Evolutionary conservation across 2,888 invertebrate genomes (phyloP).

Genomic region (Agrochola lota): DNA sequence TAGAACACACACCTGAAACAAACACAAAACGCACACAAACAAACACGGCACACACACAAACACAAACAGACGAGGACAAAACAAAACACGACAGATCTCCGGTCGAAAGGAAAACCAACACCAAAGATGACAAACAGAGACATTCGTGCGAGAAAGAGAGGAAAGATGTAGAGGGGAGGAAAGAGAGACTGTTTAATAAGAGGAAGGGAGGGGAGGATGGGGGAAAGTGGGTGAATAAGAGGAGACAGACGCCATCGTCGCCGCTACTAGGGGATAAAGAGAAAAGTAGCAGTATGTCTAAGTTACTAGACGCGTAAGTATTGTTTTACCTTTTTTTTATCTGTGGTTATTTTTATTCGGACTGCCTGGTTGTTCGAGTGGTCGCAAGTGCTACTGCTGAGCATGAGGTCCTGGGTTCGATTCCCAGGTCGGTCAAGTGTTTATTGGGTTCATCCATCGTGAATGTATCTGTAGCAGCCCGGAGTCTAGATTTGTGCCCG

Average conservation of each 20-base stretch:
- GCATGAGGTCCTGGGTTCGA: too few species aligned
- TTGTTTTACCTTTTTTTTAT: not conserved
- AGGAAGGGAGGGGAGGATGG: conserved; percentile 85
- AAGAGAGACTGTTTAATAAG: conserved; percentile 87
- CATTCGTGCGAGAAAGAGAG: conserved; percentile 79
- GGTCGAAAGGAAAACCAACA: conserved; percentile 90
- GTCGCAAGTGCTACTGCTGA: too few species aligned
- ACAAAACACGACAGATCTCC: conserved; percentile 82
- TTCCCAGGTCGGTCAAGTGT: too few species aligned
- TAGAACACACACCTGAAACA: conserved; percentile 96
- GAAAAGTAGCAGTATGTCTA: conserved; percentile 96
- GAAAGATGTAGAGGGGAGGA: conserved; percentile 80
- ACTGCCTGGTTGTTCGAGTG: not conserved
- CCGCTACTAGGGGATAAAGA: conserved; percentile 93
- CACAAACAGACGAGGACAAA: conserved; percentile 63
- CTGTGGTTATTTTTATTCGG: not conserved
- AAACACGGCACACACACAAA: conserved; percentile 47
- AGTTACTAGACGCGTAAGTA: conserved; percentile 93
- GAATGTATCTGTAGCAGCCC: too few species aligned
- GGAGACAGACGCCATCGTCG: conserved; percentile 82
- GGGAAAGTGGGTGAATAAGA: conserved; percentile 80
- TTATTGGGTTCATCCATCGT: too few species aligned
- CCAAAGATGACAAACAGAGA: conserved; percentile 72
- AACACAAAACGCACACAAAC: conserved; percentile 66
- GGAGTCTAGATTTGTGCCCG: too few species aligned